These are phyloP conservation scores for Eueremaeus valkanovi DNA, from an alignment of 2,888 invertebrate genomes.

Conservation along the genomic window DNA sequence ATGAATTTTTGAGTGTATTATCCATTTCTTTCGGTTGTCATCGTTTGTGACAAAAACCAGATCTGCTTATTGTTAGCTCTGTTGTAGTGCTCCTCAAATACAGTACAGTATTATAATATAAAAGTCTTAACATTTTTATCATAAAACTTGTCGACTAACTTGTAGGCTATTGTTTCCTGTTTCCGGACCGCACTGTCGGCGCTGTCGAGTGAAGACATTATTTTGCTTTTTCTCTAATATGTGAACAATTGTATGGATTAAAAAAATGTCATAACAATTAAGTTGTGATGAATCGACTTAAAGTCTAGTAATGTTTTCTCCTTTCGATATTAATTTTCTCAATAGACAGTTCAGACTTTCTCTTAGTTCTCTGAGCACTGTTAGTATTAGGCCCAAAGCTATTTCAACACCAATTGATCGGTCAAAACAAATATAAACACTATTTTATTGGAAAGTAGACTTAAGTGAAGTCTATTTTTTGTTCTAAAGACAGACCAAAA, in stretches of 20 bases:
- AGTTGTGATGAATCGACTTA: background rate
- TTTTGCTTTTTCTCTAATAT: slow-evolving; percentile 18
- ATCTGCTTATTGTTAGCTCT: slow-evolving; percentile 12
- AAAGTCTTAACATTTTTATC: slow-evolving; percentile 16
- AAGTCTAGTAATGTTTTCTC: background rate
- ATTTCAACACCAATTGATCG: background rate
- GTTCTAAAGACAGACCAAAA: background rate
- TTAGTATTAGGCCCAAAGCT: background rate
- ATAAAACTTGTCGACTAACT: slow-evolving; percentile 27
- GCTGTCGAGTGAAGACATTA: slow-evolving; percentile 15
- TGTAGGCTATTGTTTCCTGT: slow-evolving; percentile 33
- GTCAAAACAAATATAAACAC: slow-evolving; percentile 2
- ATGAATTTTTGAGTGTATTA: slow-evolving; percentile 1
- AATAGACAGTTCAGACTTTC: background rate
- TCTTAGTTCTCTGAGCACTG: background rate
- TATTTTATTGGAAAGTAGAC: slow-evolving; percentile 12
- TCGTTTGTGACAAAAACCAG: slow-evolving; percentile 5
- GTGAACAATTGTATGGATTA: background rate
- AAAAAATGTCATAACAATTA: background rate
- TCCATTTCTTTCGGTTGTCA: background rate
- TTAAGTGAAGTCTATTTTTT: background rate
- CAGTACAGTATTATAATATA: too few species aligned
- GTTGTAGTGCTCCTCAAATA: background rate
- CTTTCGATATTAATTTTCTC: background rate
- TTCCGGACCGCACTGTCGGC: slow-evolving; percentile 13